Conservation (phyloP, 1,140 invertebrate species). For the Drosophila lacertosa region DNA sequence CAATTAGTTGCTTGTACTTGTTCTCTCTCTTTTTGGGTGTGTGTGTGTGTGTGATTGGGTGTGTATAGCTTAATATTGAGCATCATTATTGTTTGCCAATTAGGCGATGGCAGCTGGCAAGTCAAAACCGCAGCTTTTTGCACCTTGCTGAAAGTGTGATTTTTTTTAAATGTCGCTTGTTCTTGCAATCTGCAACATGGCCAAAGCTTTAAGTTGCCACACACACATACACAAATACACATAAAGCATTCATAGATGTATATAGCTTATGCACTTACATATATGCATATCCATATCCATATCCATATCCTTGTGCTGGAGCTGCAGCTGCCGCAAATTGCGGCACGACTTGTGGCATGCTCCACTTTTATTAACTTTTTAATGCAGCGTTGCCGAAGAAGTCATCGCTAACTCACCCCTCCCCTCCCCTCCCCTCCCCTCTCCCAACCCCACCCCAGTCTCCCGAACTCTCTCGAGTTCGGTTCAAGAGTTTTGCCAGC, state of each 20-base stretch:
- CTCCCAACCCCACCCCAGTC: background rate
- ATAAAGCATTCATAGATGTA: background rate
- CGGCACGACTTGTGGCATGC: constrained; percentile 80
- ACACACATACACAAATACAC: constrained; percentile 22
- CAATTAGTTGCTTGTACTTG: constrained; percentile 25
- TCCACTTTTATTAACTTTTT: constrained; percentile 83
- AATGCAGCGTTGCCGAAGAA: constrained; percentile 61
- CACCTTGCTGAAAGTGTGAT: constrained; percentile 66
- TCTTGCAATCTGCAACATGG: constrained; percentile 4
- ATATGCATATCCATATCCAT: constrained; percentile 77
- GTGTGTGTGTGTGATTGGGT: background rate
- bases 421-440: background rate
- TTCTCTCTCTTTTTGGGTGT: background rate
- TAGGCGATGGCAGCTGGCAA: constrained; percentile 36
- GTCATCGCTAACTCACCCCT: background rate
- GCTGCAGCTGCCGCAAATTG: constrained; percentile 78
- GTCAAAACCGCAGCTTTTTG: constrained; percentile 67
- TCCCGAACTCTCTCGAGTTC: background rate
- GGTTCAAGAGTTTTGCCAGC: constrained; percentile 43
- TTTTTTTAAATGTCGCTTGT: background rate
- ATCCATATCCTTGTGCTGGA: constrained; percentile 64
- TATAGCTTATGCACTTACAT: constrained; percentile 54
- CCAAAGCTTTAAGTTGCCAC: constrained; percentile 26
- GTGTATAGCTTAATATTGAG: constrained; percentile 36
- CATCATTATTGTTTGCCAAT: constrained; percentile 73